Conservation (phyloP, 2,888 invertebrate genomes). For the Mayetiola destructor region DNA sequence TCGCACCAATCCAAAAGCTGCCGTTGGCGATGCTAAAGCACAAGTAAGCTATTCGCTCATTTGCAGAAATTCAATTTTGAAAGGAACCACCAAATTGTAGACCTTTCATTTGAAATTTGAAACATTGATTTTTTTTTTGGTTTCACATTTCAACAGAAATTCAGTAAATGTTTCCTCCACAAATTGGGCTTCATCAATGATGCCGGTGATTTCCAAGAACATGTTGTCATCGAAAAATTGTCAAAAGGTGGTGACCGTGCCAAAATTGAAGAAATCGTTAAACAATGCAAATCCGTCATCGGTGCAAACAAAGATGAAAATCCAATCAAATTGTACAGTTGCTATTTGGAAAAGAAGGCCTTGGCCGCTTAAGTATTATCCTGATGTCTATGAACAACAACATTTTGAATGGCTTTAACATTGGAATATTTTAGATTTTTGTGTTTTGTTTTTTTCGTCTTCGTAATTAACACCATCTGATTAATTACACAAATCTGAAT, state of each 20-base stretch:
- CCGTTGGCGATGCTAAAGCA: background rate
- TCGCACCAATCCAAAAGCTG: background rate
- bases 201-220: slow-evolving; percentile 24
- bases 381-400: too few species aligned
- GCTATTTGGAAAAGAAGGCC: slow-evolving; percentile 6
- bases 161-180: slow-evolving; percentile 29
- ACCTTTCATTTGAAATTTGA: too few species aligned
- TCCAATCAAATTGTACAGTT: slow-evolving; percentile 1
- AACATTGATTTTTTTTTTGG: background rate
- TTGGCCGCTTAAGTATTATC: too few species aligned
- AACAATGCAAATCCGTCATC: slow-evolving; percentile 16
- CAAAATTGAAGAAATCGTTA: slow-evolving; percentile 15
- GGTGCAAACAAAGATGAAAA: slow-evolving; percentile 13
- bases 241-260: slow-evolving; percentile 15
- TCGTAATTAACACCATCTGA: too few species aligned
- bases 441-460: too few species aligned
- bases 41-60: background rate
- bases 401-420: too few species aligned
- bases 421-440: too few species aligned
- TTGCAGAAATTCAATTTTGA: too few species aligned
- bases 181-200: slow-evolving; percentile 23
- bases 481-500: too few species aligned
- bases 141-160: background rate
- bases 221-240: slow-evolving; percentile 17
- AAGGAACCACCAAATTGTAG: too few species aligned